Evolutionary conservation across 1,140 invertebrate species (phyloP).

Genomic region (Scaptodrosophila lebanonensis): DNA sequence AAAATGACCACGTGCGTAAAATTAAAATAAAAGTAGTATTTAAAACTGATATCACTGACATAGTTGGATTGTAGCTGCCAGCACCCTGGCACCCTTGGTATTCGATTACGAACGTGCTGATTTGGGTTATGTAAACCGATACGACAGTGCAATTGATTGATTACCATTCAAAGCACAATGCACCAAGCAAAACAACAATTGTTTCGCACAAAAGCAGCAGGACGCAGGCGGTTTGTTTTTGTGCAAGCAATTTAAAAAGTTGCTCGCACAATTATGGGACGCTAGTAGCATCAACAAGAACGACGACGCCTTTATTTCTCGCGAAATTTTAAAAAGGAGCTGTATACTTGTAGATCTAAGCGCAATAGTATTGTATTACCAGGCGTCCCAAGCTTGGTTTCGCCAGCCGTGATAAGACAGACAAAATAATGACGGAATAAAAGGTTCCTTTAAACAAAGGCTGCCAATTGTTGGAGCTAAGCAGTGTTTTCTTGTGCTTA

Average conservation of each 20-base stretch:
- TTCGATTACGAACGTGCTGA: background rate
- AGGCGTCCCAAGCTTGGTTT: slow-evolving; percentile 13
- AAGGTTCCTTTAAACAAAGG: slow-evolving; percentile 29
- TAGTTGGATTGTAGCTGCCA: too few species aligned
- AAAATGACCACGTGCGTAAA: too few species aligned
- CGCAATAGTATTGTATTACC: slow-evolving; percentile 1
- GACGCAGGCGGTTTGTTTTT: slow-evolving; percentile 1
- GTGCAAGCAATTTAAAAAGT: slow-evolving; percentile 2
- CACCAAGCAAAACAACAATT: background rate
- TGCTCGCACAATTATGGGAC: background rate
- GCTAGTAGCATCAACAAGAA: background rate
- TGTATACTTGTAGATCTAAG: too few species aligned
- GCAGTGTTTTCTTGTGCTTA: slow-evolving; percentile 26
- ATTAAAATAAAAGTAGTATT: too few species aligned
- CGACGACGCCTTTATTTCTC: slow-evolving; percentile 2
- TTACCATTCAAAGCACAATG: background rate
- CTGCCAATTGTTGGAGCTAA: slow-evolving; percentile 9
- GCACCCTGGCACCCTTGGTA: too few species aligned
- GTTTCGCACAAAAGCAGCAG: background rate
- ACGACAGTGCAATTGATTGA: background rate
- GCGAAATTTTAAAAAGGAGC: slow-evolving; percentile 1
- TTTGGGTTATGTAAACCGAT: background rate
- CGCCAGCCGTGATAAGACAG: slow-evolving; percentile 24
- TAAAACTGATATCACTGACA: too few species aligned
- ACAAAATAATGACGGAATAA: slow-evolving; percentile 3